Evolutionary conservation across 2,113 vertebrate genomes (phyloP), one percentile per base, ranked within the genome.

Genomic region (Pongo pygmaeus): DNA sequence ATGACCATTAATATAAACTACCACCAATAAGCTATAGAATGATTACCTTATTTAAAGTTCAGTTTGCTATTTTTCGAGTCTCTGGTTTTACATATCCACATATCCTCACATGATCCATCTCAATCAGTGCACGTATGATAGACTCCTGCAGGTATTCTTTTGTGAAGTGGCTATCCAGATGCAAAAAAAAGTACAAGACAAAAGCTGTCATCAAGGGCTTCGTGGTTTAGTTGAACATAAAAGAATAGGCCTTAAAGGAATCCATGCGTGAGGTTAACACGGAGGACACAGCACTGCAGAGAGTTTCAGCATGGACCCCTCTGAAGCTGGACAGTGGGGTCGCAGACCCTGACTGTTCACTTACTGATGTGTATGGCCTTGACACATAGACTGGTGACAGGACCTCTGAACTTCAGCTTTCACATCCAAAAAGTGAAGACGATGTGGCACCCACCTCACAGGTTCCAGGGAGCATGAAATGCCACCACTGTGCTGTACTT

Each of bases 221-320:
- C 69, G 27, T 22, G 8, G 9, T 27, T 23, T 14, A 75, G 5
- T 61, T 55, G 55, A 48, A 84, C 22, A 59, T 94, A 35, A 87
- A 78, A 16, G 38, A 23, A 40, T 8, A n/a, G 38, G 2, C 8
- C 11, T 23, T 46, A 22, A 75, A 86, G 67, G 23, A 74, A n/a
- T 12, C 38, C 55, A 9, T 10, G 70, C 52, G 8, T 0, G 0
- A 80, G 16, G 8, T 72, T 50, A 22, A 0, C 22, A 0, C 1
- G 7, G 25, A 7, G 3, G 6, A 35, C 11, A 43, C 27, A 90
- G 12, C 4, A n/a, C n/a, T 4, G 5, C 35, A 52, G 5, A n/a
- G 35, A 25, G 12, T 23, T 40, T 46, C 40, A 64, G n/a, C 7
- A 59, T 16, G 59, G 10, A 6, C 17, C 8, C 3, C 1, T 11